Evolutionary conservation across 2,888 invertebrate genomes (phyloP), one percentile per base, ranked within the genome.

Genomic region (Epistrophe eligans): DNA sequence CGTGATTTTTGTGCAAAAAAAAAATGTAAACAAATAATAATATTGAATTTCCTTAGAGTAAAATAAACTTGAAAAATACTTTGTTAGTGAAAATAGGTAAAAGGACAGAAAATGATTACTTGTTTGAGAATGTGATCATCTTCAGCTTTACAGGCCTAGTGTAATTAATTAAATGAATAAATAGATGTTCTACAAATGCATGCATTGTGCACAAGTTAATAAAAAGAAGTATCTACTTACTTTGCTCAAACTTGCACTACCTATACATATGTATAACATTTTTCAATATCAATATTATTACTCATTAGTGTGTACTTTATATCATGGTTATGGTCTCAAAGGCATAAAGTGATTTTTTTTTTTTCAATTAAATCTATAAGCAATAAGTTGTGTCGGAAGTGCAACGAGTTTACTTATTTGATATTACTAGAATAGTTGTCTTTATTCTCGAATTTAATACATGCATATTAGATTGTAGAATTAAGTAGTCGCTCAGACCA

Each of bases 101-200:
- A 45, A 45, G 28, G 15, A n/a, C 10, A 60, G 28, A 5, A 15
- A 1, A 17, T 11, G 15, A 32, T 17, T 7, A 32, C 45, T 32
- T 48, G 32, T 32, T 48, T 48, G 32, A n/a, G 6, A 66, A 66
- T 67, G 67, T 38, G 50, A 32, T 67, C 50, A 67, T 67, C 15
- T 50, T 50, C 38, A 50, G 15, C n/a, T n/a, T 7, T 28, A 7
- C 11, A 64, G 17, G n/a, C 7, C 28, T 45, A 45, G 40, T 9
- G 9, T 43, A 64, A 45, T 64, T 38, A 13, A 58, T 58, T n/a
- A 15, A 28, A 55, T n/a, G 28, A n/a, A 32, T 13, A 17, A n/a
- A 24, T 3, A 57, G 11, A 35, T 17, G 11, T 17, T 35, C 7
- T 7, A 35, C 35, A 35, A 35, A 35, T 2, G 9, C n/a, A 35